A percentile compares a stretch with the other conserved stretches of the same genome.
Conservation (phyloP, 2,797 vertebrate genomes). For the Microctenopoma steveboyesi region DNA sequence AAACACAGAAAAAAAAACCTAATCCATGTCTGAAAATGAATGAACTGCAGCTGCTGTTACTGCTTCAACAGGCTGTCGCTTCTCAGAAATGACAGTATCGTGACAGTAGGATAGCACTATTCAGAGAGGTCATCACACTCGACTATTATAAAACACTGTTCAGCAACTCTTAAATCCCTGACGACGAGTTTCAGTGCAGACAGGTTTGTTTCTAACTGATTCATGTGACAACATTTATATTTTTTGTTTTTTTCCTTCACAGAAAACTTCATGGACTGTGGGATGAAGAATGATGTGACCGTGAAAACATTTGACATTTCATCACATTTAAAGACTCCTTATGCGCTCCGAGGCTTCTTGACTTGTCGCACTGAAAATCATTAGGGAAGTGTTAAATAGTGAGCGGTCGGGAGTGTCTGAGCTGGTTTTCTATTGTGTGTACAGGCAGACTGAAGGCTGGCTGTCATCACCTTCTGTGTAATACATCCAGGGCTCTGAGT, state of each 20-base stretch:
- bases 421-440: constrained; percentile 37
- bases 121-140: constrained; percentile 2
- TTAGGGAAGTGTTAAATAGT: constrained; percentile 50
- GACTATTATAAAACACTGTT: constrained; percentile 11
- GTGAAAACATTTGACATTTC: constrained; percentile 42
- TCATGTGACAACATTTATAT: constrained; percentile 30
- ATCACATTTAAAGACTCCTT: constrained; percentile 35
- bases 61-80: not conserved
- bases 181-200: not conserved
- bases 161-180: constrained; percentile 3
- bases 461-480: constrained; percentile 50
- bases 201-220: not conserved
- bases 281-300: constrained; percentile 14
- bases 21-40: not conserved
- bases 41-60: not conserved
- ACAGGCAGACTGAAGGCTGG: constrained; percentile 27
- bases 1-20: not conserved
- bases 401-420: constrained; percentile 23
- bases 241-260: constrained; percentile 19
- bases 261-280: not conserved
- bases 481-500: constrained; percentile 49
- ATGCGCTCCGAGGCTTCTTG: constrained; percentile 35
- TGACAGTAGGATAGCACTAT: too few species aligned
- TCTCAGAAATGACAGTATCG: not conserved
- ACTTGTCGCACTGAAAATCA: constrained; percentile 49